Evolutionary conservation across 2,888 invertebrate genomes (phyloP).

Genomic region (Megalurothrips usitatus): DNA sequence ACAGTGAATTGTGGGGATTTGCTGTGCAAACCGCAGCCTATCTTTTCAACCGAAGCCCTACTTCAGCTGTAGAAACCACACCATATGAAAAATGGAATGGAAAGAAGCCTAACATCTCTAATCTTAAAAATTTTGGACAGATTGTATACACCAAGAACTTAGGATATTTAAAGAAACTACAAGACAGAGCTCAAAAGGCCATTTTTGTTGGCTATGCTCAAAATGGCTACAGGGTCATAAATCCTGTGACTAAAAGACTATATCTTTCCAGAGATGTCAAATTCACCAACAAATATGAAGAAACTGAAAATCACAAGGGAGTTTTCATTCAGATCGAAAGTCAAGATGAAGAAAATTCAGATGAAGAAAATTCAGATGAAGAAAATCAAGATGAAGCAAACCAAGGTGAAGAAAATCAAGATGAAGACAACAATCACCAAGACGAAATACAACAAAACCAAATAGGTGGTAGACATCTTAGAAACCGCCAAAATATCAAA

Average conservation of each 20-base stretch:
- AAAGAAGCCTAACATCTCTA: slow-evolving; percentile 33
- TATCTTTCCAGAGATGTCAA: background rate
- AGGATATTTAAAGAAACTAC: slow-evolving; percentile 33
- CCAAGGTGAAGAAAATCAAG: background rate
- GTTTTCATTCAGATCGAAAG: background rate
- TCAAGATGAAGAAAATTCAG: too few species aligned
- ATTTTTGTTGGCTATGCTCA: slow-evolving; percentile 30
- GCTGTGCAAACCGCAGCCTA: slow-evolving; percentile 31
- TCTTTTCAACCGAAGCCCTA: slow-evolving; percentile 25
- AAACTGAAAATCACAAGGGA: background rate
- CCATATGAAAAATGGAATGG: slow-evolving; percentile 34
- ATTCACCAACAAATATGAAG: background rate
- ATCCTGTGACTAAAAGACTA: slow-evolving; percentile 16
- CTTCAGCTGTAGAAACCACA: slow-evolving; percentile 32
- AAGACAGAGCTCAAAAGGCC: slow-evolving; percentile 29
- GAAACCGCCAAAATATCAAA: background rate
- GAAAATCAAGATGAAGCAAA: background rate
- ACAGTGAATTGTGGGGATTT: slow-evolving; percentile 29
- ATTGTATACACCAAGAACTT: slow-evolving; percentile 33
- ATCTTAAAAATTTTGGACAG: slow-evolving; percentile 34
- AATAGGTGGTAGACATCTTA: background rate
- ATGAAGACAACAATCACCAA: background rate
- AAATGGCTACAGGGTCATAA: slow-evolving; percentile 29
- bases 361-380: background rate
- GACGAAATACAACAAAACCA: too few species aligned